Evolutionary conservation across 2,888 invertebrate species (phyloP), one percentile per base, ranked within the genome.

Genomic region (Merodon equestris): DNA sequence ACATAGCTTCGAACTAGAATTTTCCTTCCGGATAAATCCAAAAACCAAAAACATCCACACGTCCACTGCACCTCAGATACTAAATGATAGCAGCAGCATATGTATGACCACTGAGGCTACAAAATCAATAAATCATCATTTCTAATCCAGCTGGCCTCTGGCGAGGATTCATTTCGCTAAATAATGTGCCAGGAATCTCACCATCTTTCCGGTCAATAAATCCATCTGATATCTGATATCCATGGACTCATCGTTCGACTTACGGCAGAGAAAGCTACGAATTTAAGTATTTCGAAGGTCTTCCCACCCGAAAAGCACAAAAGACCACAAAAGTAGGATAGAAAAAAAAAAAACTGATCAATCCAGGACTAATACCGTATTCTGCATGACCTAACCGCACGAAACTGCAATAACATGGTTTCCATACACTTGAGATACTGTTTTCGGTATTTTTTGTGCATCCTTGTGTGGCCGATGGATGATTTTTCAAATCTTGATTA

Each of bases 401-500:
- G 58, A 73, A 63, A 64, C 67, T 73, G 73, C 77, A 79, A 73
- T 73, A 73, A 73, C 68, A 79, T 73, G 67, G 63, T 44, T 27
- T 54, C 54, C 72, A 71, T 56, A 66, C 66, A 64, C 66, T 71
- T 60, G 58, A 48, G 19, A 64, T 64, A 27, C 54, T 64, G 17
- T 48, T 48, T 56, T 63, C 48, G 51, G 17, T 14, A 19, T 44
- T 47, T 13, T 15, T 2, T 18, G n/a, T 18, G 9, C 45, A n/a
- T 18, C 17, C 7, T 4, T 13, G n/a, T 27, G 63, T 42, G 14
- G 13, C 19, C 36, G 57, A 45, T 12, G 13, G 9, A 58, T 79
- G 79, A 79, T 74, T 79, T 70, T 63, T 74, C 74, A 58, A 74
- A 79, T 79, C 79, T 79, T 79, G 79, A 79, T 79, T 74, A 79